Base-by-base conservation (phyloP, 2,888 invertebrate genomes). In the Artemia sinica region DNA sequence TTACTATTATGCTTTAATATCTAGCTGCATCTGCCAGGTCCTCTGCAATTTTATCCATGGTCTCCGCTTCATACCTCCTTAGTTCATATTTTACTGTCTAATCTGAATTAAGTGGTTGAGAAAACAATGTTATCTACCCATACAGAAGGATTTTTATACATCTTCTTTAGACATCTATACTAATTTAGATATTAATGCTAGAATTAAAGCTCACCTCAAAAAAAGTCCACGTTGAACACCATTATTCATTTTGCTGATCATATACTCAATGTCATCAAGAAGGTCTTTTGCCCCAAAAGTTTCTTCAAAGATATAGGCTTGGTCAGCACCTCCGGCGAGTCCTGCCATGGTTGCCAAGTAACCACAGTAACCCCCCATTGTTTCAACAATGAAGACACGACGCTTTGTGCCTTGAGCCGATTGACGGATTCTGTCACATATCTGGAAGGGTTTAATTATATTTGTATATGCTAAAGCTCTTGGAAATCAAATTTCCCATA, bases 361-460 rank as follows among this genome's bases (percentile, higher is more conserved):
- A 65, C 98, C 98, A 78, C 97, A 97, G 79, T 87, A 96, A 9
- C 97, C 98, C 67, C 98, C 98, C 97, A 98, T 98, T 0, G 97
- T 97, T 81, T 94, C 93, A 73, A 97, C 91, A n/a, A 97, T 86
- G 78, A 97, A 97, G 49, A 96, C 95, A 73, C 98, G 85, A 10
- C 96, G 85, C 78, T 97, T 97, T 0, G 97, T 97, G 73, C 98
- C 98, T 80, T 96, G 95, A 0, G 98, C 98, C 4, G 96, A 96
- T 79, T 97, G 97, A 66, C 98, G 87, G 76, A 99, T 97, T 67
- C 95, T 85, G 79, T 93, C 93, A 76, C 93, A 93, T 73, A 93
- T 93, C 83, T 82, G 72, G 51, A 70, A 69, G 67, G 8, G 6
- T 41, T 41, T 41, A 41, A 41, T 3, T 41, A 41, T 41, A 41